These are phyloP conservation scores for Malacoraja senta DNA, from an alignment of 2,797 vertebrate genomes.

Conservation along the genomic window DNA sequence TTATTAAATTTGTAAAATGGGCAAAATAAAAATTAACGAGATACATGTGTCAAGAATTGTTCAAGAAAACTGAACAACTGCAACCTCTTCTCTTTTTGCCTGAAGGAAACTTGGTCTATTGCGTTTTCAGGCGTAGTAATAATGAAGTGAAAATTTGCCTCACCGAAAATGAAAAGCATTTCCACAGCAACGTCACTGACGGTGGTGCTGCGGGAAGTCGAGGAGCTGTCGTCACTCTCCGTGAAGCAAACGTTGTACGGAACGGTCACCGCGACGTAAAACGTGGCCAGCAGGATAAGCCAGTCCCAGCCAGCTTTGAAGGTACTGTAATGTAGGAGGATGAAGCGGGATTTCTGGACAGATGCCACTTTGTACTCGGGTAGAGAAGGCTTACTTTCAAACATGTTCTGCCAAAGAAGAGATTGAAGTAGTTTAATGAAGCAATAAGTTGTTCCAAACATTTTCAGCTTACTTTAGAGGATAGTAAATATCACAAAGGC, in stretches of 20 bases:
- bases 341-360: constrained; percentile 83
- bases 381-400: constrained; percentile 74
- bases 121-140: neutral
- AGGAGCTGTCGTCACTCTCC: constrained; percentile 61
- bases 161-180: constrained; percentile 94
- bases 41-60: neutral
- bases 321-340: constrained; percentile 91
- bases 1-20: neutral
- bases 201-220: constrained; percentile 70
- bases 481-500: too few species aligned
- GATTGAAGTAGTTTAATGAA: neutral
- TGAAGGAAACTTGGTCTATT: too few species aligned
- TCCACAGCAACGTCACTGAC: constrained; percentile 87
- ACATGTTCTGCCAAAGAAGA: constrained; percentile 65
- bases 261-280: constrained; percentile 86
- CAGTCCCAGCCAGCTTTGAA: constrained; percentile 93
- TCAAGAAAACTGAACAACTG: neutral
- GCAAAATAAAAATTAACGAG: neutral
- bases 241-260: constrained; percentile 92
- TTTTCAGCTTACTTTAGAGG: neutral
- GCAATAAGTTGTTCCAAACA: neutral
- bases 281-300: constrained; percentile 87
- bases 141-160: constrained; percentile 40
- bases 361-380: constrained; percentile 93
- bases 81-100: neutral